Evolutionary conservation across 1,140 invertebrate genomes (phyloP).

Genomic region (Thaumatotibia leucotreta): DNA sequence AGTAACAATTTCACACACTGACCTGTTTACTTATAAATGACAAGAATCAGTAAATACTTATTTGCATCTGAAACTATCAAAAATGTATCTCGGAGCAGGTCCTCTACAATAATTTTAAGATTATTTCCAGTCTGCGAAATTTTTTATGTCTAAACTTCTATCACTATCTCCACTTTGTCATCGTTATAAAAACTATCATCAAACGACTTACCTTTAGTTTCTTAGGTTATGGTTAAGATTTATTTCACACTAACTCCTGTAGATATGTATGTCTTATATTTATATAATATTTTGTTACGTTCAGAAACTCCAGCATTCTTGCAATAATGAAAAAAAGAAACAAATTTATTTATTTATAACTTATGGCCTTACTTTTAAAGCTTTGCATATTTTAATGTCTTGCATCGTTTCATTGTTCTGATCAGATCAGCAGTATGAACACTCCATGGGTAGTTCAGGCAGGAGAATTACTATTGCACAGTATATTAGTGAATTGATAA

Average conservation of each 20-base stretch:
- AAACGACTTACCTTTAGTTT: neutral
- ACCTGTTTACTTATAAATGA: neutral
- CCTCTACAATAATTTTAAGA: neutral
- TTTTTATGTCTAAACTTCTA: neutral
- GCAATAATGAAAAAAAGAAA: neutral
- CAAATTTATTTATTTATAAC: slow-evolving; percentile 13
- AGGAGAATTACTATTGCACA: neutral
- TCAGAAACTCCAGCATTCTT: neutral
- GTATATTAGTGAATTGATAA: neutral
- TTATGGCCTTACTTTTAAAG: slow-evolving; percentile 7
- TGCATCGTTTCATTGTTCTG: slow-evolving; percentile 1
- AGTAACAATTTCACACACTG: neutral
- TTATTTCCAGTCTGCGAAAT: neutral
- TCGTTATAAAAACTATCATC: neutral
- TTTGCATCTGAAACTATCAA: neutral
- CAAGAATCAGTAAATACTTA: neutral
- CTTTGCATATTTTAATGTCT: neutral
- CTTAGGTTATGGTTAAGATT: neutral
- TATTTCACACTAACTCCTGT: neutral
- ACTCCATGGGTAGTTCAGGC: neutral
- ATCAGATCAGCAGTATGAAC: neutral
- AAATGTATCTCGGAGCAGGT: neutral
- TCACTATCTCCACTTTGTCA: neutral
- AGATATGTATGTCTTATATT: neutral
- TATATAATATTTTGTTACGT: neutral